phyloP scores from a whole-genome alignment of 2,888 invertebrate species.

The Lithophane leautieri region DNA sequence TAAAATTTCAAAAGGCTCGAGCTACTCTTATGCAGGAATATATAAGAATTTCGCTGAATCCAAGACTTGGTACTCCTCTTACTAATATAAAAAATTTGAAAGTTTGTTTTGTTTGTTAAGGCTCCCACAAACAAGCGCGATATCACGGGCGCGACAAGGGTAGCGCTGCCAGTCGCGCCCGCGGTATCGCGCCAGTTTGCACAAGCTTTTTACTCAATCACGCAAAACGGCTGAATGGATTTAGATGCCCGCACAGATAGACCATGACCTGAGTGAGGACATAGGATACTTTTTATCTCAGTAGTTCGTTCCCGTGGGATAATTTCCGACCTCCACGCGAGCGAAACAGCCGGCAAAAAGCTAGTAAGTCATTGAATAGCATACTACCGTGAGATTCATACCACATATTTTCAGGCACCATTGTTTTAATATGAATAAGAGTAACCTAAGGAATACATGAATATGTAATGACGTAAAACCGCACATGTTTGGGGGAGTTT shows the following conservation, averaged over 20 bases:
- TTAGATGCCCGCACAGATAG: too few relatives aligned
- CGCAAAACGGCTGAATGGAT: too few relatives aligned
- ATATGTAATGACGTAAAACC: constrained; percentile 74
- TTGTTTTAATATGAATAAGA: constrained; percentile 65
- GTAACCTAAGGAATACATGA: constrained; percentile 65
- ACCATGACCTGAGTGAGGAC: too few relatives aligned
- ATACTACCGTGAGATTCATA: constrained; percentile 53
- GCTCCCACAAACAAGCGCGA: too few relatives aligned
- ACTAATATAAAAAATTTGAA: background rate
- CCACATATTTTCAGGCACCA: constrained; percentile 61
- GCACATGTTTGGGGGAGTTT: constrained; percentile 12
- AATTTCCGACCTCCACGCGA: too few relatives aligned
- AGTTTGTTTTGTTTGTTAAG: background rate
- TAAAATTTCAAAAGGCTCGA: constrained; percentile 51
- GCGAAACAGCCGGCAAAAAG: too few relatives aligned
- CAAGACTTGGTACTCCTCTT: constrained; percentile 30
- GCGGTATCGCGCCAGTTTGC: too few relatives aligned
- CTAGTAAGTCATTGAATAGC: background rate
- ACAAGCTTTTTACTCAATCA: too few relatives aligned
- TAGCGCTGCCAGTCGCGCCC: too few relatives aligned
- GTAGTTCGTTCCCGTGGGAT: too few relatives aligned
- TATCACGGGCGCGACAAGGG: too few relatives aligned
- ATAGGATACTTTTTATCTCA: too few relatives aligned
- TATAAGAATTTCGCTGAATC: constrained; percentile 29
- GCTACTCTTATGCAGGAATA: constrained; percentile 33